Evolutionary conservation across 2,888 invertebrate species (phyloP), one percentile per base, ranked within the genome.

Genomic region (Spodoptera exigua): DNA sequence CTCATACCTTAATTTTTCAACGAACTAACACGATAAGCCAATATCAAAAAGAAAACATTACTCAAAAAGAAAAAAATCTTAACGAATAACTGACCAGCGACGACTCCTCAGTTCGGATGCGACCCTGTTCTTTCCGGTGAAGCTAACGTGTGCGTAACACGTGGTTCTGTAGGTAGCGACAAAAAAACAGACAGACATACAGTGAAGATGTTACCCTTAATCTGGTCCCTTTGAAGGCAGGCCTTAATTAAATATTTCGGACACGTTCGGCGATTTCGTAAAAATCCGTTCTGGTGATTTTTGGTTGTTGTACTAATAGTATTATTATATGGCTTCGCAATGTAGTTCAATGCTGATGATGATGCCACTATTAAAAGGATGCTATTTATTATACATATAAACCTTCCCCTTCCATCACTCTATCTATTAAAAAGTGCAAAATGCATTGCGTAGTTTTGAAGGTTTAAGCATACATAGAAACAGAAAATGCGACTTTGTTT

Each of bases 121-220:
- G 32, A 14, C 73, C 45, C 64, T 87, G 75, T 87, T 64, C 83
- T 80, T 76, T 83, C 80, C 82, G 84, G 81, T 80, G 72, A 66
- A 62, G 36, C 37, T 80, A 87, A 84, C 88, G 90, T 90, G 88
- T 89, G 91, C 88, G 81, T 65, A 85, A 87, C 92, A 93, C 92
- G 92, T 93, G 92, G 89, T 86, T 82, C 84, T 79, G 83, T 69
- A 84, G 83, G 81, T 82, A 59, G 64, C 54, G 74, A 78, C 84
- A 88, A 87, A 90, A 88, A 86, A 75, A 77, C 61, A 73, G 61
- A 79, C 75, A 78, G 64, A 60, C 69, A 70, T 59, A 70, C 61
- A 78, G 78, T 78, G 76, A 78, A 83, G 79, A 81, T 70, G 82
- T 76, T 76, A 63, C 74, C 75, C 76, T 69, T 72, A 74, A 67